A percentile compares a stretch with the other conserved stretches of the same genome.
Evolutionary conservation across 2,797 vertebrate genomes (phyloP).

Genomic region (Rhabdomys pumilio): DNA sequence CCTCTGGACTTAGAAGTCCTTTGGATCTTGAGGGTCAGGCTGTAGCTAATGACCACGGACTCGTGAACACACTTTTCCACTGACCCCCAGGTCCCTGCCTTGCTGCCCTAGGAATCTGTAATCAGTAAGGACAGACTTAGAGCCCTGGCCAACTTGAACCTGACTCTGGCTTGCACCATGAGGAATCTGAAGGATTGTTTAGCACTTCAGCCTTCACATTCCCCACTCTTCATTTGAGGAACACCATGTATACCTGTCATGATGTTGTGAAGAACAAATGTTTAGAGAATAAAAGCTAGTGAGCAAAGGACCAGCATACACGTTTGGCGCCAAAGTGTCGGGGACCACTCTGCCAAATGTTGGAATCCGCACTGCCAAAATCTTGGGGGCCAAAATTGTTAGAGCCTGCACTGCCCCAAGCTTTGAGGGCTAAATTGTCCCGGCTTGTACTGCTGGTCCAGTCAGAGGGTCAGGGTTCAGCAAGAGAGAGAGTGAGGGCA

Average conservation of each 20-base stretch:
- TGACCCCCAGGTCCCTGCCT: neutral
- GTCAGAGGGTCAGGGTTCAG: too few relatives aligned
- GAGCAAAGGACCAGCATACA: neutral
- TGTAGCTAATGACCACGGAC: neutral
- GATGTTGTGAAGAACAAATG: neutral
- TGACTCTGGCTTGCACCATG: neutral
- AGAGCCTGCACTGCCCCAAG: too few relatives aligned
- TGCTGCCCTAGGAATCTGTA: neutral
- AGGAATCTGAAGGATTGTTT: neutral
- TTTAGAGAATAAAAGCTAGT: neutral
- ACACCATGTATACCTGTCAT: rapidly evolving
- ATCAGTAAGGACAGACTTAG: neutral
- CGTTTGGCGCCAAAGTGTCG: too few relatives aligned
- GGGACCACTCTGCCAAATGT: too few relatives aligned
- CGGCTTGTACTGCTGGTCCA: too few relatives aligned
- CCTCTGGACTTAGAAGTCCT: neutral
- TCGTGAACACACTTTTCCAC: rapidly evolving
- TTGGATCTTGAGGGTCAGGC: rapidly evolving
- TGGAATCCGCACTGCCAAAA: too few relatives aligned
- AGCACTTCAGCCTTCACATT: neutral
- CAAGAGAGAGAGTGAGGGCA: too few relatives aligned
- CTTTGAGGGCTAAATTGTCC: too few relatives aligned
- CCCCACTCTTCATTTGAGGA: neutral
- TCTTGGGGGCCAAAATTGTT: too few relatives aligned
- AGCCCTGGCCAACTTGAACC: neutral